Percentiles rank a stretch among this genome's conserved stretches.
phyloP scores from a whole-genome alignment of 2,113 vertebrate species.

The Trinectes maculatus region DNA sequence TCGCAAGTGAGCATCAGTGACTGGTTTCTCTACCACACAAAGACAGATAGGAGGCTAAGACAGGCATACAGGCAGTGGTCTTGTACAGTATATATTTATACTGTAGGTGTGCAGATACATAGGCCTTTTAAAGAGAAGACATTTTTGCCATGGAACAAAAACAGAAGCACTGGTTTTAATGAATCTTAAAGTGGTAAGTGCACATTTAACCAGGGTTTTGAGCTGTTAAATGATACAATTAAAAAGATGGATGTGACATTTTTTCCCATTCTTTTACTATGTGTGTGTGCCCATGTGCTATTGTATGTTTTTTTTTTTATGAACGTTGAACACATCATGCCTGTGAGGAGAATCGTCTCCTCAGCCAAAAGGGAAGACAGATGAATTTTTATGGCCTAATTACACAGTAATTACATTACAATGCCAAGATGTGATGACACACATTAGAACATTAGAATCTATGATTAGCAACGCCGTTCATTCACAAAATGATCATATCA shows the following conservation, averaged over 20 bases:
- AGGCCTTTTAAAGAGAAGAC: too few species aligned
- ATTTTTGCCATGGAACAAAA: background rate
- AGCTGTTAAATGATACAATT: too few species aligned
- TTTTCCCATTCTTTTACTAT: background rate
- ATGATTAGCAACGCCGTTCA: background rate
- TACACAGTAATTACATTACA: background rate
- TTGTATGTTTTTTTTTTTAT: background rate
- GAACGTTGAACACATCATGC: background rate
- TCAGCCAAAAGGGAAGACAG: background rate
- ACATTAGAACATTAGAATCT: background rate
- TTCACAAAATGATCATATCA: background rate
- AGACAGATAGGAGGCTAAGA: background rate
- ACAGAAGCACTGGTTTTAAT: too few species aligned
- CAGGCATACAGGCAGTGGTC: background rate
- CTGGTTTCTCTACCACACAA: background rate
- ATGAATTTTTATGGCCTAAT: background rate
- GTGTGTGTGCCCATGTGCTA: background rate
- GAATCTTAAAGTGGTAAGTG: too few species aligned
- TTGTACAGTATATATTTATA: background rate
- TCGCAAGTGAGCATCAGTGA: background rate
- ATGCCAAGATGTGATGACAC: background rate
- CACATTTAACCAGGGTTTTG: too few species aligned
- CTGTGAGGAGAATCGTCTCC: background rate
- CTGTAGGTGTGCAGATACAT: background rate
- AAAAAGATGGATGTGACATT: too few species aligned